Percentiles rank a stretch among this genome's conserved stretches.
Conservation (phyloP, 2,797 vertebrate species). For the Momotus momota region DNA sequence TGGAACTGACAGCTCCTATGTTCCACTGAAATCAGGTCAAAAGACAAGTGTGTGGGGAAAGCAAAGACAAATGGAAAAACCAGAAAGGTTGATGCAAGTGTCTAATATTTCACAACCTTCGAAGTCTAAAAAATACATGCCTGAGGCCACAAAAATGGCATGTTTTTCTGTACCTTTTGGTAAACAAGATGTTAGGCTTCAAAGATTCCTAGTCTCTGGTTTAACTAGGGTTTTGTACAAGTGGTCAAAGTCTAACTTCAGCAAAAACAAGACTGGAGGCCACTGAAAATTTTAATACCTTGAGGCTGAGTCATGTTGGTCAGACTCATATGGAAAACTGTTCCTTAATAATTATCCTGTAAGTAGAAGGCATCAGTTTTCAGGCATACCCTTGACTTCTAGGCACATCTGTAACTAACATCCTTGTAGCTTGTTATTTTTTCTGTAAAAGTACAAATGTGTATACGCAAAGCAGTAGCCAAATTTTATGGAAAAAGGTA, state of each 20-base stretch:
- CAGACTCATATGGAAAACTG: background rate
- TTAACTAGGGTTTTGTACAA: background rate
- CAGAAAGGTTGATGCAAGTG: constrained; percentile 36
- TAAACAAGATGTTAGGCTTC: background rate
- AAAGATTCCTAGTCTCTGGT: background rate
- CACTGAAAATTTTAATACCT: background rate
- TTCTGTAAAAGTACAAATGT: background rate
- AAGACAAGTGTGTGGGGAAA: constrained; percentile 49
- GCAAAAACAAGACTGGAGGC: background rate
- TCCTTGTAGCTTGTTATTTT: background rate
- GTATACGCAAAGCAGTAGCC: background rate
- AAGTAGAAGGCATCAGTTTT: background rate
- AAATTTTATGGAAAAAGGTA: background rate
- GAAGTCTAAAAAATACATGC: background rate
- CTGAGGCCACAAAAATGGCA: background rate
- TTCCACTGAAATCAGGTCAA: constrained; percentile 60
- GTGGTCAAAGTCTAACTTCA: background rate
- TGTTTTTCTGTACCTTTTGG: background rate
- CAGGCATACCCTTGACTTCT: background rate
- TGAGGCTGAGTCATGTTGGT: background rate
- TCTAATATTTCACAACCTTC: constrained; percentile 25
- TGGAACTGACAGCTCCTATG: constrained; percentile 58
- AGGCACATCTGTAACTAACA: background rate
- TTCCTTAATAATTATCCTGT: background rate
- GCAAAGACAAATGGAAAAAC: constrained; percentile 45